Conservation (phyloP, 2,797 vertebrate species). For the Peromyscus nudipes region DNA sequence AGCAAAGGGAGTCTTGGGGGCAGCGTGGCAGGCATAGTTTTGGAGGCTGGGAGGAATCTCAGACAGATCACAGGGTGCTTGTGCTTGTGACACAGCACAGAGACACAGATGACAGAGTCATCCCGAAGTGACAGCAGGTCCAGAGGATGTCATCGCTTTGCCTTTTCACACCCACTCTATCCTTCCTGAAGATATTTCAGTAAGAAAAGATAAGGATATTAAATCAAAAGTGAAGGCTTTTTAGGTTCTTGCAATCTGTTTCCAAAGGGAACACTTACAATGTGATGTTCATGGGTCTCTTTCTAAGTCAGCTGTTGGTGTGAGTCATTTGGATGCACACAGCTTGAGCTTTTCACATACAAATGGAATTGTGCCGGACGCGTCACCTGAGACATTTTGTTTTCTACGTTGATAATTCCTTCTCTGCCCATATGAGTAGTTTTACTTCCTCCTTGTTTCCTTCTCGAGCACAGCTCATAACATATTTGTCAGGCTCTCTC, state of each 20-base stretch:
- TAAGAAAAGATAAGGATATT: not conserved
- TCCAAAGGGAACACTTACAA: not conserved
- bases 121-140: not conserved
- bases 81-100: not conserved
- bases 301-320: not conserved
- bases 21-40: no score
- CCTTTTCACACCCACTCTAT: not conserved
- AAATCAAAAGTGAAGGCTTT: not conserved
- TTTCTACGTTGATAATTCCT: not conserved
- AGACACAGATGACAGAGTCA: not conserved
- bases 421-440: not conserved
- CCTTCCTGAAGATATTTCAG: not conserved
- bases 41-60: not conserved
- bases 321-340: not conserved
- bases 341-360: not conserved
- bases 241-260: not conserved
- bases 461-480: not conserved
- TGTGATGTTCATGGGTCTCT: not conserved
- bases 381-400: not conserved
- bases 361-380: not conserved
- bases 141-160: not conserved
- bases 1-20: not conserved
- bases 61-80: fast-evolving
- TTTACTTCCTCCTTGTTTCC: not conserved
- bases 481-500: not conserved